Base-by-base conservation (phyloP, 1,140 invertebrate genomes). In the Drosophila saltans region DNA sequence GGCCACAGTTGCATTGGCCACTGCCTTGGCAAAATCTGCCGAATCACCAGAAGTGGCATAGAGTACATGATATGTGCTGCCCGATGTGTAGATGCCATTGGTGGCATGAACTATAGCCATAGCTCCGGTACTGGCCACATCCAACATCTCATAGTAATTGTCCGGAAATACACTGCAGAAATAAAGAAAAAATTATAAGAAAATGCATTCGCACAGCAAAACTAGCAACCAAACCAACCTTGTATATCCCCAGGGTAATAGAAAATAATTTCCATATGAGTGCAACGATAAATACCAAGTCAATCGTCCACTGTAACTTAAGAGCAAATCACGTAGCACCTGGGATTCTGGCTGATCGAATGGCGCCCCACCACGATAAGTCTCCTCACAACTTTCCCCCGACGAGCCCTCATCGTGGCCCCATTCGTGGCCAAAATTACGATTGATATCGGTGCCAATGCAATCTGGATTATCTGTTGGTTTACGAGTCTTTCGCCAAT, bases 181-280 rank as follows among this genome's bases (percentile, higher is more conserved):
- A 16, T 16, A 69, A 28, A 0, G 2, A 7, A 39, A 33, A 60
- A 30, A 43, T 9, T 21, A 24, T 8, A 7, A 0, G 0, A 10
- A 24, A 16, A 16, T 16, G 16, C 16, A 16, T 16, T 16, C 16
- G 16, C 16, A 16, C 16, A 16, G 16, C 16, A 16, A 16, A 16
- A 16, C 16, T 16, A 16, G 16, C 16, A 16, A 16, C 16, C 16
- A 41, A n/a, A 78, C 89, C 62, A 33, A 63, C 84, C 68, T 65
- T 6, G 95, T 95, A 75, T 94, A 96, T 24, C 96, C 96, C 95
- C 95, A 97, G 11, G 96, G 96, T 77, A 96, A 95, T 1, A 97
- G 80, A 24, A 96, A 89, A 81, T 94, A 95, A 81, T 94, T 94
- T 33, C 95, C 95, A 81, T 94, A 95, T 40, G 95, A 95, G 72